phyloP scores from a whole-genome alignment of 2,797 vertebrate species.

The Astyanax mexicanus region DNA sequence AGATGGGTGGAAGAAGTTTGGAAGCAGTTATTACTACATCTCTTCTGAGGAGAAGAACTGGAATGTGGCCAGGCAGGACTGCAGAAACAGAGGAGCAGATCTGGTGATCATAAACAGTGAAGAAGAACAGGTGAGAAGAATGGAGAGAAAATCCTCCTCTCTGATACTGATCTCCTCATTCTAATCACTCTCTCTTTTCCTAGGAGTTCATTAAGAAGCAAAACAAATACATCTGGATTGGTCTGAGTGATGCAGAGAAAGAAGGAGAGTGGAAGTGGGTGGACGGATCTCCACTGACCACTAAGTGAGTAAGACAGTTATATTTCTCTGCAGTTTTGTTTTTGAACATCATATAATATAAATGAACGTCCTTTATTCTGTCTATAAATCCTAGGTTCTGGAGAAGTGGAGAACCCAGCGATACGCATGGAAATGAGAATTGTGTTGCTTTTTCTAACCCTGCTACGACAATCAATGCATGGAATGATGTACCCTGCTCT shows the following conservation, averaged over 20 bases:
- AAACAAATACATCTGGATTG: background rate
- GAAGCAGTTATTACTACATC: background rate
- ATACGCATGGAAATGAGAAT: too few species aligned
- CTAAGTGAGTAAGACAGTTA: too few species aligned
- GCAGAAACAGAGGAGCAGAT: background rate
- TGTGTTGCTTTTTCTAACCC: too few species aligned
- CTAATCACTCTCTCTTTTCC: background rate
- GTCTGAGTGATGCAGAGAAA: background rate
- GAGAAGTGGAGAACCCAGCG: too few species aligned
- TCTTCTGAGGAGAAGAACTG: background rate
- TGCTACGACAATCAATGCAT: too few species aligned
- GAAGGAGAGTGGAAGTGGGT: slow-evolving; percentile 32
- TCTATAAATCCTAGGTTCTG: too few species aligned
- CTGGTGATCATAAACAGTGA: background rate
- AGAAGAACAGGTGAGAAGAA: background rate
- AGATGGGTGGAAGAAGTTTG: background rate
- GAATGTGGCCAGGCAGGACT: background rate
- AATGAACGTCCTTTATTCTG: too few species aligned
- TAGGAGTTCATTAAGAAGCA: background rate
- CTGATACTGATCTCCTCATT: too few species aligned
- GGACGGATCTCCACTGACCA: slow-evolving; percentile 8
- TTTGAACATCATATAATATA: too few species aligned
- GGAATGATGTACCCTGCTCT: too few species aligned
- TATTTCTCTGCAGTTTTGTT: too few species aligned
- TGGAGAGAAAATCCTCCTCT: too few species aligned